Conservation (phyloP, 2,888 invertebrate genomes). For the Eristalis intricaria region DNA sequence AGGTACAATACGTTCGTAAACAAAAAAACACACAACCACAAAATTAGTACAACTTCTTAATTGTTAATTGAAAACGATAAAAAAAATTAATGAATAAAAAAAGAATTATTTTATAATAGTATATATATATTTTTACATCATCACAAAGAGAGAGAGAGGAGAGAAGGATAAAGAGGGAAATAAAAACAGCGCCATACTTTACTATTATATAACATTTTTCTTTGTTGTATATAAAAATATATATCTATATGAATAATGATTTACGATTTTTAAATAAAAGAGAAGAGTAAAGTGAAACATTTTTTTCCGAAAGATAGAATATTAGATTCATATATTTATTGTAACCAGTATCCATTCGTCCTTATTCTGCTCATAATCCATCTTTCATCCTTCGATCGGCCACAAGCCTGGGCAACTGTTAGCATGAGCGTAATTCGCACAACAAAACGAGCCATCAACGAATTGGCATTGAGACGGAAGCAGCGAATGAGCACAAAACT, state of each 20-base stretch:
- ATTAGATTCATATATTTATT: too few species aligned
- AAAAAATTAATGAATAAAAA: constrained; percentile 3
- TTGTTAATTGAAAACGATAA: constrained; percentile 47
- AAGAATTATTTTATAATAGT: constrained; percentile 29
- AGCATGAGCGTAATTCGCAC: too few species aligned
- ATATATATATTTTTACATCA: constrained; percentile 63
- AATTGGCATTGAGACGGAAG: too few species aligned
- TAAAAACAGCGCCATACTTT: constrained; percentile 52
- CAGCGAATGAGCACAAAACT: too few species aligned
- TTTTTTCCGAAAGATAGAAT: not conserved
- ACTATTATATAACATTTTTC: constrained; percentile 48
- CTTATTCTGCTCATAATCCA: too few species aligned
- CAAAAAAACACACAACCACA: constrained; percentile 28
- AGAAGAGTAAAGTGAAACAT: constrained; percentile 18
- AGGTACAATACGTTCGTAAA: constrained; percentile 29
- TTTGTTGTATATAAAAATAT: constrained; percentile 65
- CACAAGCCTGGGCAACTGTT: too few species aligned
- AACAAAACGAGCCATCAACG: too few species aligned
- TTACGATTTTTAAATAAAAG: constrained; percentile 49
- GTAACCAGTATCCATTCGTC: too few species aligned
- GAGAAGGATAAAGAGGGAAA: constrained; percentile 8
- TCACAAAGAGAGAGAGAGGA: constrained; percentile 17
- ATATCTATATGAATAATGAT: constrained; percentile 58
- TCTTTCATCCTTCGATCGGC: too few species aligned
- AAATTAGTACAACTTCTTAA: constrained; percentile 68